phyloP scores from a whole-genome alignment of 2,113 vertebrate genomes.

The Motacilla tschutschensis region DNA sequence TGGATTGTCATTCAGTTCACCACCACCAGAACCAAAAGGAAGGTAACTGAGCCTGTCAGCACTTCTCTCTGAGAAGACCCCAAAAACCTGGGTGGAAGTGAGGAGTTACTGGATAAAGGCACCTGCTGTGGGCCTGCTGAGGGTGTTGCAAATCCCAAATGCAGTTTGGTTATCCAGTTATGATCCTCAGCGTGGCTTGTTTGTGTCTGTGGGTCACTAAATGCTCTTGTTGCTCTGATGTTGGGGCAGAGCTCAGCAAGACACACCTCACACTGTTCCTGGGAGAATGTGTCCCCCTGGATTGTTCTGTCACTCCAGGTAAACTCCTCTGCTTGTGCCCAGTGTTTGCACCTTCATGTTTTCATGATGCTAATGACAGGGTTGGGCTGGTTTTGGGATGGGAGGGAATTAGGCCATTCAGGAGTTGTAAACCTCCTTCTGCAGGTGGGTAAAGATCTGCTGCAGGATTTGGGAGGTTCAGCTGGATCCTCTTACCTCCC shows the following conservation, averaged over 20 bases:
- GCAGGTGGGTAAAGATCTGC: not conserved
- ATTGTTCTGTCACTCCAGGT: not conserved
- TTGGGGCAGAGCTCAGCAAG: not conserved
- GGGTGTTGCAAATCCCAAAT: not conserved
- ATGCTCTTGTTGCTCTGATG: fast-evolving
- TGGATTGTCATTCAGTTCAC: slow-evolving; percentile 80
- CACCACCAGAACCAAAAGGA: slow-evolving; percentile 46
- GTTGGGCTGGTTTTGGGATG: not conserved
- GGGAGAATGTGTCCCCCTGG: not conserved
- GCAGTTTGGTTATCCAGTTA: not conserved
- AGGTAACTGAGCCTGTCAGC: slow-evolving; percentile 59
- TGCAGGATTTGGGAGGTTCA: not conserved
- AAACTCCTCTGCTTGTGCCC: not conserved
- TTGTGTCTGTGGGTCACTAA: not conserved
- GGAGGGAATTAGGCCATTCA: not conserved
- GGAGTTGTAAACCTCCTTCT: not conserved
- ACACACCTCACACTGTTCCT: not conserved
- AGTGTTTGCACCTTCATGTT: not conserved
- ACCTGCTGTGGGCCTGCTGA: fast-evolving
- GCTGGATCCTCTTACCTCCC: not conserved
- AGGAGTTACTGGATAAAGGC: not conserved
- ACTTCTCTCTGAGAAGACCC: not conserved
- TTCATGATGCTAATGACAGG: not conserved
- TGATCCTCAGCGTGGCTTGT: not conserved
- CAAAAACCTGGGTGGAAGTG: not conserved